Evolutionary conservation across 2,797 vertebrate species (phyloP).

Genomic region (Bryconaethiops microstoma): DNA sequence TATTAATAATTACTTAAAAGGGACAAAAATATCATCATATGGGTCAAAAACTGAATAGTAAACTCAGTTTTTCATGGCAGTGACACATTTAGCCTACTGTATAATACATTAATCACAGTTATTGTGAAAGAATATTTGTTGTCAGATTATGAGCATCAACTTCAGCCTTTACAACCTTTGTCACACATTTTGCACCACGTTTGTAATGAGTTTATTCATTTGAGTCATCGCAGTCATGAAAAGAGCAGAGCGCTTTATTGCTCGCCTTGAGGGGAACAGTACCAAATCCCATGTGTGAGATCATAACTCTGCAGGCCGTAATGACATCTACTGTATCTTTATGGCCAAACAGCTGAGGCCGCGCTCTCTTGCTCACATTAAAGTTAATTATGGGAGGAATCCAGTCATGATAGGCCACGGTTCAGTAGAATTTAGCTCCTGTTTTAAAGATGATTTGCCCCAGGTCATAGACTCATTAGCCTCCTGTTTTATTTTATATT

Average conservation of each 20-base stretch:
- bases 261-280: neutral
- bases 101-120: too few species aligned
- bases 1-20: too few species aligned
- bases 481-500: neutral
- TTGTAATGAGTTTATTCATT: neutral
- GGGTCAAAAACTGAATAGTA: too few species aligned
- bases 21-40: too few species aligned
- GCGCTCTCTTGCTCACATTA: neutral
- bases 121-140: too few species aligned
- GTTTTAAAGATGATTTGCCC: too few species aligned
- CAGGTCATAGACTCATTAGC: neutral
- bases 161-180: neutral
- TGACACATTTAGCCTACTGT: too few species aligned
- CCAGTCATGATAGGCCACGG: neutral
- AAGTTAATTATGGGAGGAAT: neutral
- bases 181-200: neutral
- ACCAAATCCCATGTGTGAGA: neutral
- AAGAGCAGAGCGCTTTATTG: neutral
- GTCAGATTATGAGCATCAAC: too few species aligned
- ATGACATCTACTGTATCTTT: constrained; percentile 2
- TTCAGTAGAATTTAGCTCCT: neutral
- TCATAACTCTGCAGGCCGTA: neutral
- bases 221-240: neutral
- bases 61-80: too few species aligned
- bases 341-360: neutral